Evolutionary conservation across 2,113 vertebrate species (phyloP), one percentile per base, ranked within the genome.

Genomic region (Ascaphus truei): DNA sequence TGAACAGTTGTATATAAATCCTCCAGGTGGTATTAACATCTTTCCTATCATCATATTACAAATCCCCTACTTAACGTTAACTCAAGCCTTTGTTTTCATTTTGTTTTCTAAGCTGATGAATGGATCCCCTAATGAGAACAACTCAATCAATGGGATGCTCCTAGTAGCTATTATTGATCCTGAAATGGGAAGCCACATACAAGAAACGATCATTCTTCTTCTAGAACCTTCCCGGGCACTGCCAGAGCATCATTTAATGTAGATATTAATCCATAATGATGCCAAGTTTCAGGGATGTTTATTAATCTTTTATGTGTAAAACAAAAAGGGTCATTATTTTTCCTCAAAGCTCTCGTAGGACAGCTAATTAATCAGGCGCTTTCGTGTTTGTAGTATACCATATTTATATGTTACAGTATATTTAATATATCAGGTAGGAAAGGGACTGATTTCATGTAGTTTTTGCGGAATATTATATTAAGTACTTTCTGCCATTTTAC

Each of bases 81-180:
- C 73, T 79, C 18, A 20, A 39, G 15, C 36, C 63, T 81, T 58
- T n/a, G 77, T 77, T 68, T 39, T 1, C 64, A 43, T 41, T 71
- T 76, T 73, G 75, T 53, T 12, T 73, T 48, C n/a, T 74, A 51
- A 63, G 22, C 3, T 84, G 77, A 66, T 61, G 47, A 53, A 68
- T 26, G 12, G 53, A 12, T 20, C 29, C 47, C 41, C 73, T 76
- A 68, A 79, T 55, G 58, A 48, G 51, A 62, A 68, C 67, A 26
- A 36, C 18, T 76, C 30, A 39, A 72, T 72, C 51, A 20, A 36
- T 63, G 57, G 57, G 25, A 36, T 41, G 12, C 43, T 73, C 45
- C 55, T 52, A 71, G 48, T 72, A 41, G 63, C 4, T 58, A 55
- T 29, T 58, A 7, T 1, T 76, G 72, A 15, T 18, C 77, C 59